These are phyloP conservation scores for Tuberolachnus salignus DNA, from an alignment of 2,888 invertebrate genomes.

Conservation along the genomic window DNA sequence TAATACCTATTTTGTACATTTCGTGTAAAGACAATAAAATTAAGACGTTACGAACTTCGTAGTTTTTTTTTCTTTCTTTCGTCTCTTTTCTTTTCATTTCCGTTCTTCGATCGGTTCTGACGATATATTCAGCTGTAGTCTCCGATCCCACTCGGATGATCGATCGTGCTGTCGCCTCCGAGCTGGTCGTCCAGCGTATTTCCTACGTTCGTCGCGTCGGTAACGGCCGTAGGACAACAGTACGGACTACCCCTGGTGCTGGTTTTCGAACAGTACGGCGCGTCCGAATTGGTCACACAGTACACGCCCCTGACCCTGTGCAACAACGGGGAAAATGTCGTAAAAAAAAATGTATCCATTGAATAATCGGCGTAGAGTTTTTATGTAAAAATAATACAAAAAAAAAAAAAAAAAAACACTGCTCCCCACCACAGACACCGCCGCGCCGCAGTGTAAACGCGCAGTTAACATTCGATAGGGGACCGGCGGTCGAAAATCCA, in stretches of 20 bases:
- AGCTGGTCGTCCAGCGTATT: background rate
- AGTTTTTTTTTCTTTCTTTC: no score
- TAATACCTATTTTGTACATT: slow-evolving; percentile 37
- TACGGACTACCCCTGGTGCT: slow-evolving; percentile 69
- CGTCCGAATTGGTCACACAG: slow-evolving; percentile 69
- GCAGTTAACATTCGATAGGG: no score
- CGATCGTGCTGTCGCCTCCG: background rate
- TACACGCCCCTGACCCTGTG: slow-evolving; percentile 72
- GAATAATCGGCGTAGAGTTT: no score
- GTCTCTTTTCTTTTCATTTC: no score
- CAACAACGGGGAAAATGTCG: no score
- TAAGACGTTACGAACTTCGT: slow-evolving; percentile 11
- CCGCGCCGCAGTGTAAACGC: no score
- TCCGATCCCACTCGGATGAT: background rate
- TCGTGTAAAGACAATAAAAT: slow-evolving; percentile 41
- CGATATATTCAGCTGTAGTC: background rate
- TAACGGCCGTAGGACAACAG: slow-evolving; percentile 67
- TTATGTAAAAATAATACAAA: no score
- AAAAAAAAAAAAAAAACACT: no score
- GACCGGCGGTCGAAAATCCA: no score
- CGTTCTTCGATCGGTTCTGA: background rate
- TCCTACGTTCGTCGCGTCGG: background rate
- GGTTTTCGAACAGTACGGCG: slow-evolving; percentile 74
- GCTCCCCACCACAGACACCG: no score
- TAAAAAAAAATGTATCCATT: no score